A percentile compares a stretch with the other conserved stretches of the same genome.
These are phyloP conservation scores for Ibycter americanus DNA, from an alignment of 2,797 vertebrate species.

Conservation along the genomic window DNA sequence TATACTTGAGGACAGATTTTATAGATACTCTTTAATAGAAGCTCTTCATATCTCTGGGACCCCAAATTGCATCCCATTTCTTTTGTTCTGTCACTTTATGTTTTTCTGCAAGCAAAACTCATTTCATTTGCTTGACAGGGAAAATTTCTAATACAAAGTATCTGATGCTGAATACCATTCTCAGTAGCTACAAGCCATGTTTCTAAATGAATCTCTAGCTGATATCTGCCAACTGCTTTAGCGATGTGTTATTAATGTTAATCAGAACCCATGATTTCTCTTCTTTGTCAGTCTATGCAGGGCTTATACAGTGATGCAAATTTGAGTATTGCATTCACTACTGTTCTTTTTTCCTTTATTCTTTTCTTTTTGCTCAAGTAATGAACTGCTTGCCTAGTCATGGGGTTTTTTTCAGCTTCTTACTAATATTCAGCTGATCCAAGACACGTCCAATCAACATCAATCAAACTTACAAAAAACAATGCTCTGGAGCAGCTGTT, in stretches of 20 bases:
- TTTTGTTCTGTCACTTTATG: slow-evolving; percentile 19
- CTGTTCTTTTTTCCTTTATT: background rate
- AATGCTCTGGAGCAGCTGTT: slow-evolving; percentile 21
- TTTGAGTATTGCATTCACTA: slow-evolving; percentile 20
- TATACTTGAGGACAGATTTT: background rate
- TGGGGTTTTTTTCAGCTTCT: background rate
- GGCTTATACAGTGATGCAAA: background rate
- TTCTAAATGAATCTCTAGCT: slow-evolving; percentile 40
- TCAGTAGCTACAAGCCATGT: slow-evolving; percentile 29
- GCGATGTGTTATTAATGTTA: slow-evolving; percentile 29
- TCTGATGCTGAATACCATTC: slow-evolving; percentile 5
- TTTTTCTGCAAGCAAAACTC: slow-evolving; percentile 37
- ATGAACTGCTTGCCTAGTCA: background rate
- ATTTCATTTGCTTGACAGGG: slow-evolving; percentile 40
- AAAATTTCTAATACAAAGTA: slow-evolving; percentile 41
- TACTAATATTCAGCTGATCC: background rate
- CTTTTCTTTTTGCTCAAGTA: background rate
- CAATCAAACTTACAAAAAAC: slow-evolving; percentile 36
- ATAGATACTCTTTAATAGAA: background rate
- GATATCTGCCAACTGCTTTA: slow-evolving; percentile 5
- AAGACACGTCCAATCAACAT: slow-evolving; percentile 7
- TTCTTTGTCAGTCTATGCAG: background rate
- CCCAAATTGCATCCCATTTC: slow-evolving; percentile 15
- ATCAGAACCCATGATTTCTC: slow-evolving; percentile 39
- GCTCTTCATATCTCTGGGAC: background rate